Percentiles rank a stretch among this genome's conserved stretches.
phyloP scores from a whole-genome alignment of 2,888 invertebrate genomes.

The Eucriotettix oculatus region DNA sequence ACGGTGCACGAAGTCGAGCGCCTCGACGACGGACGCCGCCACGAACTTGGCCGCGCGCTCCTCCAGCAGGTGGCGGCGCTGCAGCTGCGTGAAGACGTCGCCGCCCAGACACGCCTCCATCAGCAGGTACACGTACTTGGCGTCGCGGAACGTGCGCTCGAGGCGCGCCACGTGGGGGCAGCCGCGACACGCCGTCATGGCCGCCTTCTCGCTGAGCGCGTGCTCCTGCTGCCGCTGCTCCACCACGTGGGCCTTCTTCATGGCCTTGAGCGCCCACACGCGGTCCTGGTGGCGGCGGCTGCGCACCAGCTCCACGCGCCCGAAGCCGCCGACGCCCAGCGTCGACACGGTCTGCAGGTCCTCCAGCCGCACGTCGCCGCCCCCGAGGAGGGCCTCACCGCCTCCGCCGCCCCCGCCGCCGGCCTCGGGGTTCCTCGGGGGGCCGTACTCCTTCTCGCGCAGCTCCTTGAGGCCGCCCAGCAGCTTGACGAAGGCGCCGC shows the following conservation, averaged over 20 bases:
- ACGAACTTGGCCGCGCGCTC: slow-evolving; percentile 74
- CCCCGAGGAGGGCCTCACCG: no score
- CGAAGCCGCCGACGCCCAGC: slow-evolving; percentile 39
- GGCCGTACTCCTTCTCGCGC: no score
- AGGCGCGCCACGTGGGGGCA: slow-evolving; percentile 23
- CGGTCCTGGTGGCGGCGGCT: slow-evolving; percentile 19
- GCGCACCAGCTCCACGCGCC: slow-evolving; percentile 32
- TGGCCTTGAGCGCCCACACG: slow-evolving; percentile 69
- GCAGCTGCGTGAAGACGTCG: slow-evolving; percentile 87
- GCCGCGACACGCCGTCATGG: slow-evolving; percentile 28
- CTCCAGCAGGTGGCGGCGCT: slow-evolving; percentile 59
- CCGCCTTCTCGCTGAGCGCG: slow-evolving; percentile 69
- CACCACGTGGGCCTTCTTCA: slow-evolving; percentile 78
- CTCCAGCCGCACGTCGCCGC: slow-evolving; percentile 43
- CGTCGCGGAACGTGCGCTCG: slow-evolving; percentile 62
- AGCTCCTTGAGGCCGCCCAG: no score
- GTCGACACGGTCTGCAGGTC: slow-evolving; percentile 36
- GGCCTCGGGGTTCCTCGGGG: no score
- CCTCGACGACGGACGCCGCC: slow-evolving; percentile 83
- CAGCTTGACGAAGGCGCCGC: slow-evolving; percentile 19
- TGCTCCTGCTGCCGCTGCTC: slow-evolving; percentile 80
- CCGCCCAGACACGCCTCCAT: slow-evolving; percentile 92
- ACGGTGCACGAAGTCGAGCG: slow-evolving; percentile 76
- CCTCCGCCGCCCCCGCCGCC: no score
- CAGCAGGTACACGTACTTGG: slow-evolving; percentile 82